Base-by-base conservation (phyloP, 2,797 vertebrate species). In the Chromobotia macracanthus region DNA sequence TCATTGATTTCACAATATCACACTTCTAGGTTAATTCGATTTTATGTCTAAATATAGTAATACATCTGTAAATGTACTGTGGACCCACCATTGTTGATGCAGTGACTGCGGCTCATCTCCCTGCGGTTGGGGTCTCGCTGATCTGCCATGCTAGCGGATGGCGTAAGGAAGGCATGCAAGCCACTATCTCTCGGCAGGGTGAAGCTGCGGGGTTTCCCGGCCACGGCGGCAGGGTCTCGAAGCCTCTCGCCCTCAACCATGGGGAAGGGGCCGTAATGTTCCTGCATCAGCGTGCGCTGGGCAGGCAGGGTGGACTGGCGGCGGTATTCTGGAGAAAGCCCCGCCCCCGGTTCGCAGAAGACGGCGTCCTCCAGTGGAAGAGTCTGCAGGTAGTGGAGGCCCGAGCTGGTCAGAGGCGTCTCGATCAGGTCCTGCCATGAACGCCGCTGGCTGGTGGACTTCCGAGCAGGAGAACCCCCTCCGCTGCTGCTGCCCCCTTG, bases 351-450 rank as follows among this genome's bases (percentile, higher is more conserved):
- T 86, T 99, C 97, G 0, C 92, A 95, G 84, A 99, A 99, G 75
- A 98, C 97, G 0, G 97, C 96, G 72, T 99, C 97, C 89, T 99
- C 97, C 80, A 98, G 92, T 0, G 97, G 97, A 89, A 98, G 94
- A 15, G 97, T 99, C 90, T 99, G 97, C 86, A 99, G 93, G 89
- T 96, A 99, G 89, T 99, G 97, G 79, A 99, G 94, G 87, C 97
- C 97, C 0, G 97, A 96, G 87, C 97, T 98, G 0, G 97, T 99
- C 86, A 99, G 89, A 0, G 97, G 97, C 0, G 97, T 99, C 91
- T 99, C 97, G 16, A 98, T 99, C 89, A 99, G 94, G 93, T 98
- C 97, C 93, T 98, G 97, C 97, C 97, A 99, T 28, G 97, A 99
- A 28, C 97, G 95, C 75, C 97, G 93, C 90, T 99, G 97, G 84